A percentile compares a stretch with the other conserved stretches of the same genome.
Conservation (phyloP, 2,113 vertebrate species). For the Nanger granti region DNA sequence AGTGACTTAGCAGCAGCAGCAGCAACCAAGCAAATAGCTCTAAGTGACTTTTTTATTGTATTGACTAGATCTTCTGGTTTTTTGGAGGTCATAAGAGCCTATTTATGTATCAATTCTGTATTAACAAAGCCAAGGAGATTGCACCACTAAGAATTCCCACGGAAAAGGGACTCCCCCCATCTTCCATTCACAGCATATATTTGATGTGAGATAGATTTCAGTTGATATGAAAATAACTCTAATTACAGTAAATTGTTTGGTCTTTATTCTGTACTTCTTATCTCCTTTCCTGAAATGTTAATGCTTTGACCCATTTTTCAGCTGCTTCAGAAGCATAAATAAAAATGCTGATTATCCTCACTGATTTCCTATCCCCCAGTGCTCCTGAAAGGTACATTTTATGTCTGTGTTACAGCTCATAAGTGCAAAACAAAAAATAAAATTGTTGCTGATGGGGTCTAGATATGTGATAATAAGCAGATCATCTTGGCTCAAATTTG, state of each 20-base stretch:
- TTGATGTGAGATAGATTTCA: neutral
- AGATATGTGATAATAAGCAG: neutral
- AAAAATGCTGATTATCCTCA: neutral
- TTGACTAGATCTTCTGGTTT: neutral
- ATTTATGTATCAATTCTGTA: neutral
- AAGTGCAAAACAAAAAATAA: neutral
- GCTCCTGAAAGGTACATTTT: neutral
- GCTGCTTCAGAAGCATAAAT: neutral
- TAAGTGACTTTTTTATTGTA: neutral
- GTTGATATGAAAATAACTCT: neutral
- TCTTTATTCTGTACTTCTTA: neutral
- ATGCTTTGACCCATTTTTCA: neutral
- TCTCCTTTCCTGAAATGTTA: neutral
- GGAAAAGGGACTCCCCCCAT: neutral
- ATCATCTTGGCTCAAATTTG: neutral
- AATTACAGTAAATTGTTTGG: constrained; percentile 2
- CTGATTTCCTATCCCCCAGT: neutral
- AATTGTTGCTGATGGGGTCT: neutral
- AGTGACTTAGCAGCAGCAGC: too few relatives aligned
- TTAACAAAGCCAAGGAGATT: neutral
- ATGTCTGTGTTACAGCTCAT: neutral
- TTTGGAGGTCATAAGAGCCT: neutral
- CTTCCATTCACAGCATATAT: neutral
- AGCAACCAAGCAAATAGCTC: neutral
- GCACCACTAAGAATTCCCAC: neutral